Evolutionary conservation across 2,797 vertebrate species (phyloP).

Genomic region (Siniperca obscura): DNA sequence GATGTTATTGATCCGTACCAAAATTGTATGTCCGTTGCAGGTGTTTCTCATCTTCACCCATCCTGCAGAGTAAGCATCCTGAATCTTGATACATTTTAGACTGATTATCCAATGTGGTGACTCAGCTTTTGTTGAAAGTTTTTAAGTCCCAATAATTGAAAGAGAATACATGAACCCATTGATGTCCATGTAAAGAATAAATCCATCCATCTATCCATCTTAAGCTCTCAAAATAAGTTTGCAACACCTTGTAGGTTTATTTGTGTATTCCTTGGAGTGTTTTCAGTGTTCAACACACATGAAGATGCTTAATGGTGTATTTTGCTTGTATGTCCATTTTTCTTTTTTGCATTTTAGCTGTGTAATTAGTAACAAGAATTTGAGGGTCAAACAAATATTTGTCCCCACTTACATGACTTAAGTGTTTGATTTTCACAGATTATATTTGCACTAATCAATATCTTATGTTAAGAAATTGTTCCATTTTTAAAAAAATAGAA

Average conservation of each 20-base stretch:
- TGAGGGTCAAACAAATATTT: background rate
- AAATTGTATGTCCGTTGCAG: slow-evolving; percentile 19
- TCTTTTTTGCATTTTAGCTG: background rate
- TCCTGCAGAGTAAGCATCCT: slow-evolving; percentile 34
- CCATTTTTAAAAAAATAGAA: background rate
- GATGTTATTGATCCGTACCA: slow-evolving; percentile 30
- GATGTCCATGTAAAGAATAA: background rate
- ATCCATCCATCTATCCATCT: slow-evolving; percentile 1
- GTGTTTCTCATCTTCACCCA: slow-evolving; percentile 33
- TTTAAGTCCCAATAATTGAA: slow-evolving; percentile 20
- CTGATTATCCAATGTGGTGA: slow-evolving; percentile 31
- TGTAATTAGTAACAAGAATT: background rate
- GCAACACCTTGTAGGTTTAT: background rate
- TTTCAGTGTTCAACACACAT: background rate
- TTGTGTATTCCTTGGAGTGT: slow-evolving; percentile 4
- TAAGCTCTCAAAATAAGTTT: background rate
- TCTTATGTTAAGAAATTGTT: background rate
- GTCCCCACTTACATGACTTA: background rate
- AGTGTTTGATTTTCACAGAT: background rate
- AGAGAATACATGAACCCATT: slow-evolving; percentile 11
- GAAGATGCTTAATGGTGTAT: background rate
- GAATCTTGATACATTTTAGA: slow-evolving; percentile 36
- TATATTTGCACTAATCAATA: background rate
- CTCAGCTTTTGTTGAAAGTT: slow-evolving; percentile 33
- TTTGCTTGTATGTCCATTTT: background rate